Conservation (phyloP, 2,888 invertebrate species). For the Cheilosia variabilis region DNA sequence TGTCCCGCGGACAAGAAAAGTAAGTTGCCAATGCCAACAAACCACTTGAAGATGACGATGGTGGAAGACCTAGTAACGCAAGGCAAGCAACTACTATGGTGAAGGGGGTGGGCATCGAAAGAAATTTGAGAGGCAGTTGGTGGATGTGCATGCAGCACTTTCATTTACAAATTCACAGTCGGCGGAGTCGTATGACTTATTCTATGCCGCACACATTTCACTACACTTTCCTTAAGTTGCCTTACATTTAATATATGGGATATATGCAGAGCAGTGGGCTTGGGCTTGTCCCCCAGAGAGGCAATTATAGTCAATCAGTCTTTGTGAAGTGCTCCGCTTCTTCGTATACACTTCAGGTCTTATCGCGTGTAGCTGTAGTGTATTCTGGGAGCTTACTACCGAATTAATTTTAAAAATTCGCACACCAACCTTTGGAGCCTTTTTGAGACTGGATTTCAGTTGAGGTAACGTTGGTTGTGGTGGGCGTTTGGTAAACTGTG, state of each 20-base stretch:
- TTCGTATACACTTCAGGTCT: constrained; percentile 35
- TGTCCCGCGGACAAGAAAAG: constrained; percentile 37
- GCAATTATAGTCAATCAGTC: constrained; percentile 72
- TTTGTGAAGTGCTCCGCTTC: constrained; percentile 46
- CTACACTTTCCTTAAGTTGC: constrained; percentile 19
- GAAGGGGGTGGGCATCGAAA: constrained; percentile 2
- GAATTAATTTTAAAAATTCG: constrained; percentile 10
- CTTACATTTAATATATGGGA: constrained; percentile 33
- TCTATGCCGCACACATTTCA: constrained; percentile 34
- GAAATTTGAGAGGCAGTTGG: constrained; percentile 43
- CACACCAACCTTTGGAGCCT: not conserved
- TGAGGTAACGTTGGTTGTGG: not conserved
- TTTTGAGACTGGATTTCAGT: not conserved
- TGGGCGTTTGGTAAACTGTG: not conserved
- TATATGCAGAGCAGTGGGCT: constrained; percentile 27
- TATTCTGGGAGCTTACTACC: constrained; percentile 11
- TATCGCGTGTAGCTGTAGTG: constrained; percentile 27
- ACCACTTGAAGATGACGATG: constrained; percentile 50
- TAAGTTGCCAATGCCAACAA: constrained; percentile 49
- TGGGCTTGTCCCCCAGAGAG: constrained; percentile 56
- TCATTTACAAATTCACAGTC: constrained; percentile 64
- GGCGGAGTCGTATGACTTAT: constrained; percentile 61
- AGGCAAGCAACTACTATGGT: constrained; percentile 5
- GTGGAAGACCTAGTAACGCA: constrained; percentile 13
- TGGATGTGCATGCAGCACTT: constrained; percentile 71